Base-by-base conservation (phyloP, 2,113 vertebrate species). In the Vulpes vulpes region DNA sequence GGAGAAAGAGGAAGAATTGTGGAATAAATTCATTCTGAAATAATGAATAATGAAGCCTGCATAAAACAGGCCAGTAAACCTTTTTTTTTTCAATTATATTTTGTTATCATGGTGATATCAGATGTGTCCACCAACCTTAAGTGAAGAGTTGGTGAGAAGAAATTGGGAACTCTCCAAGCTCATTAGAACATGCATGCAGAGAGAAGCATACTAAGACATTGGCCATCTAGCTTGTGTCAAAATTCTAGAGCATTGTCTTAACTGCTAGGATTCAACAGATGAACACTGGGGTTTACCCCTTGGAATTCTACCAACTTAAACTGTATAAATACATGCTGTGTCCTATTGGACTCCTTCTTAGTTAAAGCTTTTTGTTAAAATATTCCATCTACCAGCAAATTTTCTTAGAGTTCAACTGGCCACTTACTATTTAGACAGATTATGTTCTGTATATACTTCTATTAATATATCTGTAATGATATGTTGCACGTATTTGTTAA, bases 61-160 rank as follows among this genome's bases (percentile, higher is more conserved):
- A 55, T 64, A 69, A 87, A 22, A 30, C n/a, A 78, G 30, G 30
- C 8, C 16, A 35, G 38, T 69, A 69, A 83, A 5, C 5, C 14
- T 59, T 38, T 16, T 86, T 96, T 11, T 76, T 92, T 96, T 85
- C 25, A 71, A n/a, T 62, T 71, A n/a, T 67, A 78, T 49, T 74
- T 10, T 35, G 79, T 38, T 83, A 35, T 19, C 93, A 57, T 55
- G 78, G 23, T 86, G 67, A 83, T 60, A 55, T 32, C 27, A 86
- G 35, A 79, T 89, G n/a, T 86, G 10, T 78, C 27, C 32, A 35
- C 30, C 9, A 32, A 43, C 10, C 5, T n/a, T 93, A 53, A 89
- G 35, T 49, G 17, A 89, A 86, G n/a, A 25, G 32, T 51, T 84
- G 11, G 5, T 88, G 57, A 90, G 79, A 94, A 89, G 83, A 71